phyloP scores from a whole-genome alignment of 2,797 vertebrate genomes.

The Bradypodion pumilum region DNA sequence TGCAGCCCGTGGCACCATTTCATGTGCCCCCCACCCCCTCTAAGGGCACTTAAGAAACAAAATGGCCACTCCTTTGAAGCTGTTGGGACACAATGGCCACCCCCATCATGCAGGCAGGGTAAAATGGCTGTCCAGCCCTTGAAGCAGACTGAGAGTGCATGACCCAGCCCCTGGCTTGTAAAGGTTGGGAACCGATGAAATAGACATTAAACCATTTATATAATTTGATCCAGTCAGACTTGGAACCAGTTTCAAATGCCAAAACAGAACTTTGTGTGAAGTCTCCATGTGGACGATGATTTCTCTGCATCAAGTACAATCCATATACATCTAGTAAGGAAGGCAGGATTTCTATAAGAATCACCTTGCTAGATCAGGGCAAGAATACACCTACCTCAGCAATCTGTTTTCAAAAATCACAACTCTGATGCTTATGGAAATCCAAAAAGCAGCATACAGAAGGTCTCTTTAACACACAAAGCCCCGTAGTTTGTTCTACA shows the following conservation, averaged over 20 bases:
- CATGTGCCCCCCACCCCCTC: no score
- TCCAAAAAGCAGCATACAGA: not conserved
- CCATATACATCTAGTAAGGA: not conserved
- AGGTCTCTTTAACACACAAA: not conserved
- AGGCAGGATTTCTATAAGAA: not conserved
- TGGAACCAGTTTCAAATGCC: not conserved
- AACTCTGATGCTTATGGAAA: not conserved
- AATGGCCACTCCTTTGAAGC: no score
- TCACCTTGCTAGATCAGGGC: not conserved
- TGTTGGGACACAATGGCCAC: no score
- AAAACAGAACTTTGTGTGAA: not conserved
- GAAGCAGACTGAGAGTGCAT: no score
- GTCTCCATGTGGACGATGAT: not conserved
- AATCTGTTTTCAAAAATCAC: not conserved
- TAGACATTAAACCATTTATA: no score
- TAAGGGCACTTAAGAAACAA: no score
- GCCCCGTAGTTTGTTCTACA: no score
- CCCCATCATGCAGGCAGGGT: no score
- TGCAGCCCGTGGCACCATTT: no score
- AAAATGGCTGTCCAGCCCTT: no score
- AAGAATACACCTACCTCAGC: not conserved
- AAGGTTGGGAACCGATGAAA: no score
- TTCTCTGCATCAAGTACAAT: not conserved
- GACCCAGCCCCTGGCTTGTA: no score
- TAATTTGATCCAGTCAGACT: not conserved